phyloP scores from a whole-genome alignment of 2,888 invertebrate genomes.

The Tachina fera region DNA sequence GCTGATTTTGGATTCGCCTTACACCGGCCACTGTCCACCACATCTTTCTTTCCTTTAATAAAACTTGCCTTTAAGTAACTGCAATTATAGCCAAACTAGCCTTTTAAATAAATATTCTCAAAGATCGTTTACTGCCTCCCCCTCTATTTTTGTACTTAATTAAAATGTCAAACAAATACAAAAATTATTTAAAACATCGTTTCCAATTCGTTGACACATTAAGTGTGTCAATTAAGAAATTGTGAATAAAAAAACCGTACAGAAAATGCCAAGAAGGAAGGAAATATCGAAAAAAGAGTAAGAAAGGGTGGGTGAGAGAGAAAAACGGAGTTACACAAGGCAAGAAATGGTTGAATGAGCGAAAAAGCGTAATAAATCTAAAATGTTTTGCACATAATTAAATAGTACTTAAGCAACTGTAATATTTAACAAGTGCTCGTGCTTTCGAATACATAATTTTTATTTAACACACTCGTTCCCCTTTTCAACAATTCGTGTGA shows the following conservation, averaged over 20 bases:
- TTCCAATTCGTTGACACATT: slow-evolving; percentile 65
- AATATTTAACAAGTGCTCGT: slow-evolving; percentile 69
- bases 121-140: not conserved
- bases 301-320: not conserved
- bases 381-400: slow-evolving; percentile 71
- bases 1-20: too few species aligned
- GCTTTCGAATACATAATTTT: slow-evolving; percentile 51
- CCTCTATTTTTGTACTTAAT: slow-evolving; percentile 5
- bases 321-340: not conserved
- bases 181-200: slow-evolving; percentile 43
- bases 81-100: not conserved
- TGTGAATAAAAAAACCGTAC: slow-evolving; percentile 3
- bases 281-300: not conserved
- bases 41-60: not conserved
- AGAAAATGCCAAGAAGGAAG: not conserved
- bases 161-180: slow-evolving; percentile 54
- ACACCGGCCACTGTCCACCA: too few species aligned
- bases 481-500: not conserved
- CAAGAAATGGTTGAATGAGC: slow-evolving; percentile 22
- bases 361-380: slow-evolving; percentile 46
- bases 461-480: slow-evolving; percentile 50
- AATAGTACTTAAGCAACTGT: slow-evolving; percentile 71
- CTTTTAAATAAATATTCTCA: not conserved
- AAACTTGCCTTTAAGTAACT: too few species aligned
- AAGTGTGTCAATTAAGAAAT: slow-evolving; percentile 69